Base-by-base conservation (phyloP, 2,888 invertebrate genomes). In the Stegophylla sp. region DNA sequence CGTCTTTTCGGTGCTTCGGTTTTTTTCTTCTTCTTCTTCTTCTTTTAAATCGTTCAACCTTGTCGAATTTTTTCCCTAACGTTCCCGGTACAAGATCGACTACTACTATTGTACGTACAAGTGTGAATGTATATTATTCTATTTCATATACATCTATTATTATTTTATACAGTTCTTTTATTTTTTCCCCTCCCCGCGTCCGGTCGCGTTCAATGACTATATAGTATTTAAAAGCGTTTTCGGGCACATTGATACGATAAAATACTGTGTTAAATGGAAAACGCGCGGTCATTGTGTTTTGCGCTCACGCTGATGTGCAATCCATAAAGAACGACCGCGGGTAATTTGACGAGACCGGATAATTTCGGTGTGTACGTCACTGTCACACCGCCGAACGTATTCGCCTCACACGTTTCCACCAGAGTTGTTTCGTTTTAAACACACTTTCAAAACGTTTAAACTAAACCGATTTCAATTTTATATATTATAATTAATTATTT, bases 41-140 rank as follows among this genome's bases (percentile, higher is more conserved):
- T n/a, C n/a, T n/a, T n/a, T 41, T 41, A 51, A 75, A 75, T 12
- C 75, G 64, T 75, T 75, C 64, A 53, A 64, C 64, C 75, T 75
- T 75, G 41, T 75, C 41, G 17, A 34, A 20, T 61, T 74, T 28
- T 34, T 61, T 43, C 43, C 56, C n/a, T n/a, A 51, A 56, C 43
- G 71, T 71, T 34, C 41, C 23, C 51, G 64, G 41, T 17, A 41
- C 7, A 3, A 64, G 51, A 53, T 75, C 75, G 75, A 64, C 41
- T 51, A 64, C 41, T 51, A 64, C 20, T 17, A 64, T 51, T 63
- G 48, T 75, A 26, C n/a, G n/a, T n/a, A n/a, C n/a, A 75, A 64
- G 23, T 64, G 51, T 64, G 64, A 75, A 53, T 41, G n/a, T 43
- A 5, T 28, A 26, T 17, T 5, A 34, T 5, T 7, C 4, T 7